Evolutionary conservation across 2,113 vertebrate species (phyloP).

Genomic region (Hipposideros armiger): DNA sequence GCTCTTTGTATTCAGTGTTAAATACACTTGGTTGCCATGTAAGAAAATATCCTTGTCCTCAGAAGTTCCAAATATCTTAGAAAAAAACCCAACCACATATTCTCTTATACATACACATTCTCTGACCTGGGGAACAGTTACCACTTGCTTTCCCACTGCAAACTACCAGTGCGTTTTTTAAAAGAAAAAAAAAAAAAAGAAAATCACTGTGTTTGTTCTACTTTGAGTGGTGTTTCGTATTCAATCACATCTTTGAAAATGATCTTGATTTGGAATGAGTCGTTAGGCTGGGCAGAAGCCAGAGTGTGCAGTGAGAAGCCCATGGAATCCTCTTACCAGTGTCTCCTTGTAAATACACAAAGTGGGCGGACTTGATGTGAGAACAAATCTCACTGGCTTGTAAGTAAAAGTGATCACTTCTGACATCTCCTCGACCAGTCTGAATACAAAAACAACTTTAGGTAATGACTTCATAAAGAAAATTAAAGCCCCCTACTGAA

Average conservation of each 20-base stretch:
- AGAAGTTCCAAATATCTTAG: not conserved
- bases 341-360: not conserved
- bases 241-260: not conserved
- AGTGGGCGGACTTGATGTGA: not conserved
- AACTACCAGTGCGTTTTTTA: not conserved
- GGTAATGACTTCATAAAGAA: slow-evolving; percentile 81
- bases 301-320: not conserved
- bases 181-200: not conserved
- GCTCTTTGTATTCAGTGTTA: not conserved
- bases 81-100: not conserved
- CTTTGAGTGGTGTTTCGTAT: not conserved
- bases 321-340: not conserved
- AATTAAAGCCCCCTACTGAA: slow-evolving; percentile 71
- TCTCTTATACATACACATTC: not conserved
- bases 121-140: not conserved
- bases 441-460: slow-evolving; percentile 76
- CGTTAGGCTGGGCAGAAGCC: not conserved
- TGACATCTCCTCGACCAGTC: slow-evolving; percentile 29
- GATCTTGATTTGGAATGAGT: not conserved
- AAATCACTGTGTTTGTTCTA: not conserved
- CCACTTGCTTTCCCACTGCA: not conserved
- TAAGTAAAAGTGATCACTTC: not conserved
- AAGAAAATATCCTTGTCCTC: not conserved
- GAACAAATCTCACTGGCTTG: not conserved
- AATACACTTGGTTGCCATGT: not conserved